Evolutionary conservation across 2,888 invertebrate species (phyloP).

Genomic region (Drosophila robusta): DNA sequence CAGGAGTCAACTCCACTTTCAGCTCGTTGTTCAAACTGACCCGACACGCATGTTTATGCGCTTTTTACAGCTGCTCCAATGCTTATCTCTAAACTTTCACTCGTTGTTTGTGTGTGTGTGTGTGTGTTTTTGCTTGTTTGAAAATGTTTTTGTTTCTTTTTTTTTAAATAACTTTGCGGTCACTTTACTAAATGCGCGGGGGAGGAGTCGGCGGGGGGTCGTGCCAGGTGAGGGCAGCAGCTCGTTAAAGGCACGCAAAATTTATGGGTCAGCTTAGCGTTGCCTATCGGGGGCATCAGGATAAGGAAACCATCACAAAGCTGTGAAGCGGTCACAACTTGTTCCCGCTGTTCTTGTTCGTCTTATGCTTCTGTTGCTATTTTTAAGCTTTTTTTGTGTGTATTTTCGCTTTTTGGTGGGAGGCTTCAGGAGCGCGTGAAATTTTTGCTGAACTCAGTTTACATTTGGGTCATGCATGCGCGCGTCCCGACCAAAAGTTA

Average conservation of each 20-base stretch:
- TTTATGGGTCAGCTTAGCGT: slow-evolving; percentile 64
- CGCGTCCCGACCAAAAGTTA: slow-evolving; percentile 40
- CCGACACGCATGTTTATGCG: slow-evolving; percentile 75
- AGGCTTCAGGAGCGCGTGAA: slow-evolving; percentile 6
- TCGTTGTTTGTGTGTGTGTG: slow-evolving; percentile 28
- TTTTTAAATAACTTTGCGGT: slow-evolving; percentile 75
- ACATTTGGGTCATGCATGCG: slow-evolving; percentile 9
- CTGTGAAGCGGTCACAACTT: slow-evolving; percentile 46
- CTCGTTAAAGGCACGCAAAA: slow-evolving; percentile 51
- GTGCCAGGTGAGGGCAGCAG: slow-evolving; percentile 20
- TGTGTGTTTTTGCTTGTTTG: slow-evolving; percentile 24
- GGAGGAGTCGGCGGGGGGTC: not conserved
- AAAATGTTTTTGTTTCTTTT: slow-evolving; percentile 54
- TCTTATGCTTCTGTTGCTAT: slow-evolving; percentile 13
- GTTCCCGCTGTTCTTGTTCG: not conserved
- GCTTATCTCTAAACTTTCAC: slow-evolving; percentile 59
- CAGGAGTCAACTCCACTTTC: slow-evolving; percentile 28
- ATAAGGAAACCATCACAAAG: slow-evolving; percentile 27
- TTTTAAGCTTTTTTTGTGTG: slow-evolving; percentile 39
- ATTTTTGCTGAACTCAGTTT: slow-evolving; percentile 15
- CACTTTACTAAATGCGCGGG: slow-evolving; percentile 72
- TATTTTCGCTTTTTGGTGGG: slow-evolving; percentile 3
- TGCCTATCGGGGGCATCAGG: slow-evolving; percentile 35
- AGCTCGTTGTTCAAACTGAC: slow-evolving; percentile 51
- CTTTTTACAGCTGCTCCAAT: slow-evolving; percentile 72